phyloP scores from a whole-genome alignment of 2,113 vertebrate genomes.

The Cinclus mexicanus region DNA sequence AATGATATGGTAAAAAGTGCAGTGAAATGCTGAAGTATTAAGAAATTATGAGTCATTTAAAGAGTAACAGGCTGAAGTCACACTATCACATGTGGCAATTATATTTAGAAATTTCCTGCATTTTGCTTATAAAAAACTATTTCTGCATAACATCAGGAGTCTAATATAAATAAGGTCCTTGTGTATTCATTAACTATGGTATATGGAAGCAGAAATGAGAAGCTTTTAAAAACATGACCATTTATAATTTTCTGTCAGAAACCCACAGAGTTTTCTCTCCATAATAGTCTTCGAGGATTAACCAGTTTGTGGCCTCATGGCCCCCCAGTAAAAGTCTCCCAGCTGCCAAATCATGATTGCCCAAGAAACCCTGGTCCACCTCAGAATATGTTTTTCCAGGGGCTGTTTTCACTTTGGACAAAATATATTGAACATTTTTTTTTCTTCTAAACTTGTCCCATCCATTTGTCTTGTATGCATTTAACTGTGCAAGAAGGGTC shows the following conservation, averaged over 20 bases:
- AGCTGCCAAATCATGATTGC: not conserved
- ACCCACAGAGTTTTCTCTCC: not conserved
- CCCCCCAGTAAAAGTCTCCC: not conserved
- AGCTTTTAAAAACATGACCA: not conserved
- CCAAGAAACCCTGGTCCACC: not conserved
- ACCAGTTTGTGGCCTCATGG: not conserved
- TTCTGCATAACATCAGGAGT: not conserved
- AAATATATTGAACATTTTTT: not conserved
- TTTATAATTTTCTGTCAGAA: not conserved
- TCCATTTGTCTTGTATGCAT: not conserved
- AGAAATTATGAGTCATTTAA: not conserved
- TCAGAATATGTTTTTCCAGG: not conserved
- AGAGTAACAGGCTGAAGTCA: constrained; percentile 10
- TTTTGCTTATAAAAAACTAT: not conserved
- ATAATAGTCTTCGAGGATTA: not conserved
- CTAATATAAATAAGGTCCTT: not conserved
- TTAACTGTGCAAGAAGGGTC: not conserved
- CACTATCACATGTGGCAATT: not conserved
- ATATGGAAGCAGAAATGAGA: not conserved
- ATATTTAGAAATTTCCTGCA: not conserved
- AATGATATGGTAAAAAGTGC: not conserved
- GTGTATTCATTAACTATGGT: not conserved
- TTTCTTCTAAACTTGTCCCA: not conserved
- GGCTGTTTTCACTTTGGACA: not conserved
- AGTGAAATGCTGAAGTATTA: not conserved